Conservation (phyloP, 2,797 vertebrate genomes). For the Apogon hyalosoma region DNA sequence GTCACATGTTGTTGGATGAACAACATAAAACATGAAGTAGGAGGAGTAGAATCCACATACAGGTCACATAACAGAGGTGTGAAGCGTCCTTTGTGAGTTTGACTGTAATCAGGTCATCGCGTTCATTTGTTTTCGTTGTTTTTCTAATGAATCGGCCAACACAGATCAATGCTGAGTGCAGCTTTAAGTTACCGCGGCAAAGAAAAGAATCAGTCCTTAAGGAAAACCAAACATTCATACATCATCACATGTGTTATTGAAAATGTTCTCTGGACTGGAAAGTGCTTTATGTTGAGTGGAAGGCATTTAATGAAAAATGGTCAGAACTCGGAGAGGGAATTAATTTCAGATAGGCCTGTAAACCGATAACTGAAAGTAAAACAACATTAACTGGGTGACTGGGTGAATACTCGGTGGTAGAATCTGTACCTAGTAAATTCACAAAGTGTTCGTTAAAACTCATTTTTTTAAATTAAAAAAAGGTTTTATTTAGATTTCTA, state of each 20-base stretch:
- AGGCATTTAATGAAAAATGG: constrained; percentile 26
- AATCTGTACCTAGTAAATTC: too few relatives aligned
- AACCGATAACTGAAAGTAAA: constrained; percentile 11
- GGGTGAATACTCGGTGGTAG: too few relatives aligned
- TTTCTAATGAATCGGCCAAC: constrained; percentile 16
- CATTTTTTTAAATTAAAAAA: too few relatives aligned
- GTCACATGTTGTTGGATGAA: too few relatives aligned
- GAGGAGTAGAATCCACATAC: too few relatives aligned
- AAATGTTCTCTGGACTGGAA: constrained; percentile 27
- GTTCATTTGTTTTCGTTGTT: not conserved
- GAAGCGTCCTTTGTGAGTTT: too few relatives aligned
- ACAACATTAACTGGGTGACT: too few relatives aligned
- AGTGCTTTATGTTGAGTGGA: constrained; percentile 17
- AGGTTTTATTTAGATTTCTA: too few relatives aligned
- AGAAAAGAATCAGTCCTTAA: constrained; percentile 18
- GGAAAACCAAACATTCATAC: constrained; percentile 31
- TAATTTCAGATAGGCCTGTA: constrained; percentile 7
- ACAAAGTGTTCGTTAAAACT: too few relatives aligned
- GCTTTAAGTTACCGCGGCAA: constrained; percentile 14
- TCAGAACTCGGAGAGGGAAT: constrained; percentile 1
- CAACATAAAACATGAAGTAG: too few relatives aligned
- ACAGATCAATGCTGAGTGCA: constrained; percentile 10
- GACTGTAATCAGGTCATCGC: too few relatives aligned
- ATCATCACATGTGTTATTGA: constrained; percentile 29
- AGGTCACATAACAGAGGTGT: too few relatives aligned